phyloP scores from a whole-genome alignment of 2,888 invertebrate genomes.

The Anoncus sp. region DNA sequence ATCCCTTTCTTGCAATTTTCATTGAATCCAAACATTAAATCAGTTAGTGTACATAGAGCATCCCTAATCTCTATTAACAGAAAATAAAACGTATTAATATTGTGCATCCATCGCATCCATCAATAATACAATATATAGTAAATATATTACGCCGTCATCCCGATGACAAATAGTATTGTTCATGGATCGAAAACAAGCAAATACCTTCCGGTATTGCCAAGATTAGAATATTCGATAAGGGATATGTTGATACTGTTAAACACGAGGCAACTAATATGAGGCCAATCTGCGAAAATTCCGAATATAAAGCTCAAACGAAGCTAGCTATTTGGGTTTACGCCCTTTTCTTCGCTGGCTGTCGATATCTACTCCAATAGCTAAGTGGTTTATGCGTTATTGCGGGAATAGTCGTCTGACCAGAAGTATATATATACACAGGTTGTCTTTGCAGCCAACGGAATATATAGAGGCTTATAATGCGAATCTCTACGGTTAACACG shows the following conservation, averaged over 20 bases:
- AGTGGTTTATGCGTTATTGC: constrained; percentile 21
- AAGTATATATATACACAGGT: constrained; percentile 14
- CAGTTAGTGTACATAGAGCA: too few species aligned
- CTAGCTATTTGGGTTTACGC: constrained; percentile 4
- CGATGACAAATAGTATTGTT: too few species aligned
- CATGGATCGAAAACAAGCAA: neutral
- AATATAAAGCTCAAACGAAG: neutral
- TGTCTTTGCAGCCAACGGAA: constrained; percentile 18
- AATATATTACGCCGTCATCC: too few species aligned
- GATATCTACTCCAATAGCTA: constrained; percentile 5
- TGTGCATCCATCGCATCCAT: too few species aligned
- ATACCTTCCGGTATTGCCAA: neutral
- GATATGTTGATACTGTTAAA: neutral
- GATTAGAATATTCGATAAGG: neutral
- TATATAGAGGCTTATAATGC: constrained; percentile 6
- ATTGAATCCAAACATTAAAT: too few species aligned
- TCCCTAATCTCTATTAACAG: too few species aligned
- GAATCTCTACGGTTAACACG: constrained; percentile 38
- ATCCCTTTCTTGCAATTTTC: too few species aligned
- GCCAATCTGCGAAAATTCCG: neutral
- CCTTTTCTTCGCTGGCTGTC: constrained; percentile 8
- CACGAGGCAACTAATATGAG: too few species aligned
- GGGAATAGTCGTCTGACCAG: constrained; percentile 29
- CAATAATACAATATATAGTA: too few species aligned
- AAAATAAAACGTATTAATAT: too few species aligned